phyloP scores from a whole-genome alignment of 2,113 vertebrate species.

The Phyllostomus hastatus region DNA sequence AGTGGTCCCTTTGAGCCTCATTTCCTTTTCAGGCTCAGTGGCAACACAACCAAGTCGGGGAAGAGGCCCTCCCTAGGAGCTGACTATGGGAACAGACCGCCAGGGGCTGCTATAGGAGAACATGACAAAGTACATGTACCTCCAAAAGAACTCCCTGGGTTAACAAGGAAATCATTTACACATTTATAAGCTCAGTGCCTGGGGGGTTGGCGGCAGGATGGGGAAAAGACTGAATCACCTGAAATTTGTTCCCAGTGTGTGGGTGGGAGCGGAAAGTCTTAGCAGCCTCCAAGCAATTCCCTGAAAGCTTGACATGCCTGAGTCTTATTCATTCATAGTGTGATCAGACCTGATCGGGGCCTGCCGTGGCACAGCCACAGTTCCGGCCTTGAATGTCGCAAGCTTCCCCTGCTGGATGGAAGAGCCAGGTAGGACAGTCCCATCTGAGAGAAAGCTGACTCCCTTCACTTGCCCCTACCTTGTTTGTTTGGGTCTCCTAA shows the following conservation, averaged over 20 bases:
- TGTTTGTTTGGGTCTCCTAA: not conserved
- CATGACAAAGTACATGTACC: not conserved
- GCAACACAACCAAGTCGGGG: not conserved
- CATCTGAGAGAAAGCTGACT: not conserved
- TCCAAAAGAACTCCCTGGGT: not conserved
- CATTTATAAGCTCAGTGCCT: not conserved
- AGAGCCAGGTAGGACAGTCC: not conserved
- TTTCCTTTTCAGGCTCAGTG: not conserved
- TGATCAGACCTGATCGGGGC: not conserved
- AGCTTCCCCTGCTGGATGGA: not conserved
- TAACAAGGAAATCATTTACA: not conserved
- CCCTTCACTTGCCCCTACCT: not conserved
- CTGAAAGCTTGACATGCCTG: not conserved
- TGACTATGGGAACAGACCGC: not conserved
- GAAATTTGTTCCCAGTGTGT: not conserved
- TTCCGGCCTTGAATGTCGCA: not conserved
- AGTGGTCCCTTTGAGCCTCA: not conserved
- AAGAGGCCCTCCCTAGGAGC: not conserved
- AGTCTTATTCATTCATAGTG: not conserved
- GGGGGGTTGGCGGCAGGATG: not conserved
- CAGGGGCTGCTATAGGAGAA: not conserved
- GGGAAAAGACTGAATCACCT: conserved; percentile 23
- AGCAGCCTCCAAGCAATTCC: not conserved
- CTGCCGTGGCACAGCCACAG: not conserved
- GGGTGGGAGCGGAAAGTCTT: not conserved